Conservation (phyloP, 2,797 vertebrate species). For the Steatocranus sp. region DNA sequence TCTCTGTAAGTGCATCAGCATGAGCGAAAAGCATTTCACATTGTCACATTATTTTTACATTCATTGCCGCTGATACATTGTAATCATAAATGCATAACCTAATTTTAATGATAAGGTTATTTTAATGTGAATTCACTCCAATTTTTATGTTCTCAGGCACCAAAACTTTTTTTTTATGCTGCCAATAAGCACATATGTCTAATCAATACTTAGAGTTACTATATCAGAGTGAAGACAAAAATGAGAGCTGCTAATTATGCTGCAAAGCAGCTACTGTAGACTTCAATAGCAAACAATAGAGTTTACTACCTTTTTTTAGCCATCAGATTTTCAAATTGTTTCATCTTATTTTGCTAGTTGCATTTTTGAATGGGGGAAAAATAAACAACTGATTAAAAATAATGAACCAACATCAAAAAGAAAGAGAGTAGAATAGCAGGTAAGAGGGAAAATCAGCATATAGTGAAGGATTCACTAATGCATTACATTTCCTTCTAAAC, state of each 20-base stretch:
- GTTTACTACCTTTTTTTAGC: neutral
- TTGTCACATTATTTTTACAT: neutral
- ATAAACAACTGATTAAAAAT: neutral
- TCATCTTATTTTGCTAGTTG: neutral
- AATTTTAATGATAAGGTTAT: neutral
- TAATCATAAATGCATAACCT: neutral
- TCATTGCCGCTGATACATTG: neutral
- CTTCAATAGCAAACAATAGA: neutral
- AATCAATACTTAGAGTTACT: neutral
- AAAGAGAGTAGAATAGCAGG: neutral
- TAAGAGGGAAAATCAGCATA: neutral
- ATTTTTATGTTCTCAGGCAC: neutral
- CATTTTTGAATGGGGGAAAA: neutral
- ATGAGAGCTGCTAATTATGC: constrained; percentile 3
- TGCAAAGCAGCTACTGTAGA: neutral
- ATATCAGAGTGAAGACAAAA: neutral
- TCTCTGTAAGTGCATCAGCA: neutral
- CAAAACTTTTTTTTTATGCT: neutral
- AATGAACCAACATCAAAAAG: neutral
- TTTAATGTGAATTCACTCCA: neutral
- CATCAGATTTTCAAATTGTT: neutral
- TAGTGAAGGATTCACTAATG: neutral
- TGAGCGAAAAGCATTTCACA: neutral
- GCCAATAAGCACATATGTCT: neutral
- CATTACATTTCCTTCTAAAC: neutral